Evolutionary conservation across 2,888 invertebrate species (phyloP).

Genomic region (Liodrosophila aerea): DNA sequence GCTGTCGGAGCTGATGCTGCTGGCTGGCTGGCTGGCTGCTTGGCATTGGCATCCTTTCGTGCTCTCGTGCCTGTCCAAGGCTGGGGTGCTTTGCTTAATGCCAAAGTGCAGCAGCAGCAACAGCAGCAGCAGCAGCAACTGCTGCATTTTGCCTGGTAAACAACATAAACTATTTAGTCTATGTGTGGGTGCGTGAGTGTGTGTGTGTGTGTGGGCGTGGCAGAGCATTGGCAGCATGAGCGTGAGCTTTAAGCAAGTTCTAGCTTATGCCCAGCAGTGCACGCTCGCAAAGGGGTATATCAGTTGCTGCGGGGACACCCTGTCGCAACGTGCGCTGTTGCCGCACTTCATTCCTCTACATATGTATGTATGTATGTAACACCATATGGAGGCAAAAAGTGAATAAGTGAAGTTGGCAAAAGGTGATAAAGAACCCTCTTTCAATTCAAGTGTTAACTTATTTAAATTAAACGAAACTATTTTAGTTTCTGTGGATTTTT

Average conservation of each 20-base stretch:
- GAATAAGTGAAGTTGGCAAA: too few relatives aligned
- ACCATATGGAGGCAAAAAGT: too few relatives aligned
- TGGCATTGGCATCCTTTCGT: conserved; percentile 58
- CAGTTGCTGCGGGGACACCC: too few relatives aligned
- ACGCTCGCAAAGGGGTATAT: not conserved
- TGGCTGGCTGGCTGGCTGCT: conserved; percentile 3
- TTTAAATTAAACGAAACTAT: too few relatives aligned
- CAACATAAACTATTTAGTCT: conserved; percentile 76
- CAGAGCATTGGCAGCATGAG: conserved; percentile 12
- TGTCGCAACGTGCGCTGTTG: too few relatives aligned
- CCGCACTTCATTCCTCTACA: too few relatives aligned
- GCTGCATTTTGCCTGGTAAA: conserved; percentile 59
- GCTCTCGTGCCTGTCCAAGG: conserved; percentile 37
- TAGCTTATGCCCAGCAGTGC: too few relatives aligned
- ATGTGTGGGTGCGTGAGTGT: conserved; percentile 39
- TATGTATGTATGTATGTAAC: too few relatives aligned
- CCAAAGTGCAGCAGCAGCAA: conserved; percentile 55
- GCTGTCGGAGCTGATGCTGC: not conserved
- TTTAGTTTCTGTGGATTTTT: too few relatives aligned
- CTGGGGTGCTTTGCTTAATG: conserved; percentile 53
- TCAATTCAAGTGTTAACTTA: too few relatives aligned
- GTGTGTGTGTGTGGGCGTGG: conserved; percentile 7
- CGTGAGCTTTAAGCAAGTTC: too few relatives aligned
- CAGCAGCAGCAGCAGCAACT: conserved; percentile 30
- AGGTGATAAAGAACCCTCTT: too few relatives aligned